A percentile compares a stretch with the other conserved stretches of the same genome.
These are phyloP conservation scores for Helobdella robusta DNA, from an alignment of 2,888 invertebrate genomes.

Conservation along the genomic window DNA sequence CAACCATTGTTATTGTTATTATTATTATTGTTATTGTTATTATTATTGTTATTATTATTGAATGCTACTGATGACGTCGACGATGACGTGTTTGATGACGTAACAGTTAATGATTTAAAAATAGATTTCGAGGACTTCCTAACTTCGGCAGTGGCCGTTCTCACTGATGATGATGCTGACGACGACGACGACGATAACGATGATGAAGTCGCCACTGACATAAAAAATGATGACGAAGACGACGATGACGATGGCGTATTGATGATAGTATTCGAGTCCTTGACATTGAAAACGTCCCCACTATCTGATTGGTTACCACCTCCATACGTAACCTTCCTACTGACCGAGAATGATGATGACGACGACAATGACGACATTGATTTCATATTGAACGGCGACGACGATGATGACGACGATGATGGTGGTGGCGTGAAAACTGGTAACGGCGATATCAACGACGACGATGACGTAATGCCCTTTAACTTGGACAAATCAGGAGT, in stretches of 20 bases:
- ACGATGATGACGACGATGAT: slow-evolving; percentile 2
- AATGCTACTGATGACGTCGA: not conserved
- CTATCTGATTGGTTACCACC: no score
- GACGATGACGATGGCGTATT: no score
- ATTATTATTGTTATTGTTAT: slow-evolving; percentile 1
- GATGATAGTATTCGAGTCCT: no score
- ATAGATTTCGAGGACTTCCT: not conserved
- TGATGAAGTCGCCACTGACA: not conserved
- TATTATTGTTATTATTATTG: not conserved
- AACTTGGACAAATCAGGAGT: not conserved
- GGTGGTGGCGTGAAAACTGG: not conserved
- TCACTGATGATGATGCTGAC: not conserved
- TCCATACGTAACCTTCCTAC: no score
- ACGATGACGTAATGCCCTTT: not conserved
- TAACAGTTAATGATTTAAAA: not conserved
- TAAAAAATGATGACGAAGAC: no score
- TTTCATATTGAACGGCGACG: slow-evolving; percentile 2
- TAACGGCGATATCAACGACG: not conserved
- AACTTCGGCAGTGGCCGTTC: not conserved
- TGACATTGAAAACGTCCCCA: no score
- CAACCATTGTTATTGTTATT: not conserved
- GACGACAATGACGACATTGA: slow-evolving; percentile 1
- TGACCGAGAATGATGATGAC: not conserved
- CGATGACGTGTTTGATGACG: not conserved
- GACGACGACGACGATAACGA: slow-evolving; percentile 8